Evolutionary conservation across 2,113 vertebrate species (phyloP).

Genomic region (Pipa parva): DNA sequence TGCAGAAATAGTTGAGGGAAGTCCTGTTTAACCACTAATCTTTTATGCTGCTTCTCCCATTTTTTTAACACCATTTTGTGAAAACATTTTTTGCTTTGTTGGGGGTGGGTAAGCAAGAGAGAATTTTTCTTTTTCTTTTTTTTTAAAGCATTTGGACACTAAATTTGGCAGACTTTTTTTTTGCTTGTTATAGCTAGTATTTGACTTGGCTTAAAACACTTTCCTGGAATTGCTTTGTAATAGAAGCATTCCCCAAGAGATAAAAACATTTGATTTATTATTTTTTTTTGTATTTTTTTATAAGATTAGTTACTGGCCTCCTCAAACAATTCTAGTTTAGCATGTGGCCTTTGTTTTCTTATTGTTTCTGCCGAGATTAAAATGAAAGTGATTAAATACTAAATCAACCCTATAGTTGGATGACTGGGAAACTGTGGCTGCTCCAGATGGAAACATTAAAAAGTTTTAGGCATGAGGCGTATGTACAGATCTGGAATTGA

Average conservation of each 20-base stretch:
- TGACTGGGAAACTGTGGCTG: conserved; percentile 39
- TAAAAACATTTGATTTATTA: conserved; percentile 60
- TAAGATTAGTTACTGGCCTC: conserved; percentile 47
- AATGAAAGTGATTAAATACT: conserved; percentile 50
- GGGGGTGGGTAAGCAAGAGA: conserved; percentile 23
- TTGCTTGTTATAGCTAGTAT: conserved; percentile 48
- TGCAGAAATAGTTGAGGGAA: too few species aligned
- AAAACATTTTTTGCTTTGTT: conserved; percentile 22
- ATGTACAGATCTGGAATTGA: conserved; percentile 36
- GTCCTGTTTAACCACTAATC: too few species aligned
- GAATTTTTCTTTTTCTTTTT: conserved; percentile 44
- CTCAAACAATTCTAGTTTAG: conserved; percentile 40
- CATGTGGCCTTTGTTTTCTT: conserved; percentile 46
- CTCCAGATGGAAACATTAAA: conserved; percentile 46
- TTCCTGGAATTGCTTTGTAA: conserved; percentile 48
- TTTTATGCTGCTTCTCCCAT: too few species aligned
- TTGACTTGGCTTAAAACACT: conserved; percentile 54
- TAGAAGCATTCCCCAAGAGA: conserved; percentile 52
- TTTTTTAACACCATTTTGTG: conserved; percentile 33
- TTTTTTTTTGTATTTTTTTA: conserved; percentile 53
- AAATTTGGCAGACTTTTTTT: conserved; percentile 50
- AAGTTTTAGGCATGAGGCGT: conserved; percentile 26
- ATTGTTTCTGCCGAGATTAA: conserved; percentile 43
- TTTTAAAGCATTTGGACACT: conserved; percentile 42
- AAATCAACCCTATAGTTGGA: conserved; percentile 46